Evolutionary conservation across 2,113 vertebrate species (phyloP).

Genomic region (Triplophysa dalaica): DNA sequence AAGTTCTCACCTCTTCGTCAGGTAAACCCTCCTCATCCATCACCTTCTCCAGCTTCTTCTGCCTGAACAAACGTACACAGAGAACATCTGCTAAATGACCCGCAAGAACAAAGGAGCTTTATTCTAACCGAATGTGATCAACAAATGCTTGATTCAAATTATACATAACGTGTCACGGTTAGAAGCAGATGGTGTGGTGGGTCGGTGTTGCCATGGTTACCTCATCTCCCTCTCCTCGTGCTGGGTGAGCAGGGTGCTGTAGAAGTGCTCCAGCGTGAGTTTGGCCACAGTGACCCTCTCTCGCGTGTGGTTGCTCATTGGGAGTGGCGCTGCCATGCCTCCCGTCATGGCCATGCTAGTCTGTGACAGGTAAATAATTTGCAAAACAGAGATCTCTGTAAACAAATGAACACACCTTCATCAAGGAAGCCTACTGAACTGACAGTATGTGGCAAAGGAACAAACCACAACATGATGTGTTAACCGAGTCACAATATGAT

Average conservation of each 20-base stretch:
- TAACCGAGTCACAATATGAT: not conserved
- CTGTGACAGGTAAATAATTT: constrained; percentile 57
- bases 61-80: constrained; percentile 70
- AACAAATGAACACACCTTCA: constrained; percentile 6
- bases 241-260: constrained; percentile 96
- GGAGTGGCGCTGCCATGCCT: constrained; percentile 85
- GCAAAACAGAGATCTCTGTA: not conserved
- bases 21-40: constrained; percentile 96
- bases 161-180: not conserved
- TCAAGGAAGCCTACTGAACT: not conserved
- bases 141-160: not conserved
- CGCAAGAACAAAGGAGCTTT: not conserved
- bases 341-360: constrained; percentile 95
- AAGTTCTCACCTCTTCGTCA: constrained; percentile 89
- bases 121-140: not conserved
- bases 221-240: constrained; percentile 97
- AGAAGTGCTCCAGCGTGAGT: constrained; percentile 97
- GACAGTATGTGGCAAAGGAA: not conserved
- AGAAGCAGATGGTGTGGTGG: not conserved
- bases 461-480: not conserved
- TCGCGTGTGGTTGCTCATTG: constrained; percentile 98
- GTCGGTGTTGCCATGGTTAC: constrained; percentile 60
- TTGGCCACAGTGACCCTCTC: constrained; percentile 98
- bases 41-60: constrained; percentile 95
- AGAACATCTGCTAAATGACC: not conserved